These are phyloP conservation scores for Brachirus orientalis DNA, from an alignment of 2,113 vertebrate genomes.

Conservation along the genomic window DNA sequence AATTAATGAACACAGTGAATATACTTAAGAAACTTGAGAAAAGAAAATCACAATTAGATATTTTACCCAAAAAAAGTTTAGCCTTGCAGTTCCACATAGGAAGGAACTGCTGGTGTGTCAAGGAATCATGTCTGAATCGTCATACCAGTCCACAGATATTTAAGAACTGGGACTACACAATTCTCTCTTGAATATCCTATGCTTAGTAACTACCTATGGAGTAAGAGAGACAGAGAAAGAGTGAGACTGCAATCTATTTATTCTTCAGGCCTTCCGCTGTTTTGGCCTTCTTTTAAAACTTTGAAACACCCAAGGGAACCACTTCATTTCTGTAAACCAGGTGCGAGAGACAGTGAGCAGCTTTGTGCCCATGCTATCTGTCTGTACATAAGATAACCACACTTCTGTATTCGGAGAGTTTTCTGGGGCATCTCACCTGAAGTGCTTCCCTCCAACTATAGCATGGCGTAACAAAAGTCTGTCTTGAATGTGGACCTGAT, in stretches of 20 bases:
- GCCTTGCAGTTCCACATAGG: too few species aligned
- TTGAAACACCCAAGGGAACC: constrained; percentile 33
- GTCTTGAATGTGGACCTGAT: constrained; percentile 2
- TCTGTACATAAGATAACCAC: constrained; percentile 22
- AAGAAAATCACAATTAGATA: too few species aligned
- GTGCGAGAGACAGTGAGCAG: constrained; percentile 25
- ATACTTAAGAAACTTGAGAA: too few species aligned
- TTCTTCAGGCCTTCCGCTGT: constrained; percentile 34
- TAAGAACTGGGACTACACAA: constrained; percentile 28
- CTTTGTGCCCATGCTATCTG: constrained; percentile 17
- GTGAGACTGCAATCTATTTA: constrained; percentile 41
- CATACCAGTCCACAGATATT: constrained; percentile 23
- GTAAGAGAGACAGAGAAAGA: background rate
- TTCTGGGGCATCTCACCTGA: constrained; percentile 50
- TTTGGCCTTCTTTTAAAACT: constrained; percentile 44
- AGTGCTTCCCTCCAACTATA: constrained; percentile 27
- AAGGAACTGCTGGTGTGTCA: constrained; percentile 42
- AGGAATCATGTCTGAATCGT: constrained; percentile 30
- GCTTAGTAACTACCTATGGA: background rate
- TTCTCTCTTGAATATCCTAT: constrained; percentile 13
- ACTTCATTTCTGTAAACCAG: constrained; percentile 44
- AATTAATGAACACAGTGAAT: too few species aligned
- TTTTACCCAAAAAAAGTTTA: too few species aligned
- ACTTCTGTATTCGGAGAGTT: constrained; percentile 17
- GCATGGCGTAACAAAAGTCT: constrained; percentile 9